These are phyloP conservation scores for Symphodus melops DNA, from an alignment of 2,113 vertebrate species.

Conservation along the genomic window DNA sequence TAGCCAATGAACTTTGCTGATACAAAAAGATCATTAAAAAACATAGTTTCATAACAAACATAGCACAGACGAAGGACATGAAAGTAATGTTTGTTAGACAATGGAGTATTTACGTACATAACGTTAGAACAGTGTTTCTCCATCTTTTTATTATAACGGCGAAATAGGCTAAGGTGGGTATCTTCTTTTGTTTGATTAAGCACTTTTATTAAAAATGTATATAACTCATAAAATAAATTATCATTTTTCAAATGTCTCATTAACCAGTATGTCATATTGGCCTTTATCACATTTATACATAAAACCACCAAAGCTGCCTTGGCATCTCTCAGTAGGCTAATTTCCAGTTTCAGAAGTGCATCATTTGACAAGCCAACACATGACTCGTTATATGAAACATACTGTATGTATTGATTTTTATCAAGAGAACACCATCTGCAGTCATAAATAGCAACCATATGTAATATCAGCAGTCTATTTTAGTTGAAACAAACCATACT, in stretches of 20 bases:
- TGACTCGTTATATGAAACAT: conserved; percentile 21
- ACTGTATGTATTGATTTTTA: conserved; percentile 45
- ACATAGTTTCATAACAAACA: not conserved
- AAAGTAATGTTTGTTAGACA: not conserved
- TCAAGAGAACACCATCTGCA: conserved; percentile 15
- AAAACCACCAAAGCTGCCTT: not conserved
- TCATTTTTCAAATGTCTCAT: too few relatives aligned
- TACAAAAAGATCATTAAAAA: not conserved
- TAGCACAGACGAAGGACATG: conserved; percentile 1
- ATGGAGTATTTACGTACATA: not conserved
- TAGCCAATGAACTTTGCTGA: not conserved
- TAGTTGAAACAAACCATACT: not conserved
- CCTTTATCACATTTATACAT: too few relatives aligned
- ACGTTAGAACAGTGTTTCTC: too few relatives aligned
- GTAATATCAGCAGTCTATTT: not conserved
- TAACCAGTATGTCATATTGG: too few relatives aligned
- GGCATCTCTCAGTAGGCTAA: not conserved
- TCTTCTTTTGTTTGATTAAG: too few relatives aligned
- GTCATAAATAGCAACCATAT: conserved; percentile 6
- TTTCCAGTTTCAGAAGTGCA: conserved; percentile 17
- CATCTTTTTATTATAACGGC: too few relatives aligned
- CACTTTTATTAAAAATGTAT: too few relatives aligned
- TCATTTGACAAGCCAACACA: conserved; percentile 1
- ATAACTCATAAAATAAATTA: too few relatives aligned
- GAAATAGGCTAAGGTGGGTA: too few relatives aligned